A percentile compares a stretch with the other conserved stretches of the same genome.
Conservation (phyloP, 92 coral and sea anemone species). For the Palythoa heliodiscus region DNA sequence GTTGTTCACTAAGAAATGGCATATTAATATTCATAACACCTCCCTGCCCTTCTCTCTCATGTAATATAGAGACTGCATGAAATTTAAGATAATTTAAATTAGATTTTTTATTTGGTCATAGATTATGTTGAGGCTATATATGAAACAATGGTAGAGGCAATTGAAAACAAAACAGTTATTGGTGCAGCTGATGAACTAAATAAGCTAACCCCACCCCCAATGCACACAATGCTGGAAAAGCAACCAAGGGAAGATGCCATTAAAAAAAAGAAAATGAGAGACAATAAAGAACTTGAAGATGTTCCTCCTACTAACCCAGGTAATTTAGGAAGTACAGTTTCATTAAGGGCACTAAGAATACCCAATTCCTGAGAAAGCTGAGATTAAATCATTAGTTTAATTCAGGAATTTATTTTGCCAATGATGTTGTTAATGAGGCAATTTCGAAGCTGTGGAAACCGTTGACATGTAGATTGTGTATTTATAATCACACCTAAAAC, state of each 20-base stretch:
- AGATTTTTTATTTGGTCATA: neutral
- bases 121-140: conserved; percentile 56
- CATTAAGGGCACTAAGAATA: too few relatives aligned
- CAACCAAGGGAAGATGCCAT: conserved; percentile 54
- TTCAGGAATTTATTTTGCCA: too few relatives aligned
- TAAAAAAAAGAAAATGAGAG: conserved; percentile 37
- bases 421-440: too few relatives aligned
- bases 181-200: conserved; percentile 44
- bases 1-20: neutral
- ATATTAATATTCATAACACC: too few relatives aligned
- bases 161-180: conserved; percentile 9
- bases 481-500: too few relatives aligned
- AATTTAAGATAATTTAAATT: too few relatives aligned
- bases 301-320: conserved; percentile 62
- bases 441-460: too few relatives aligned
- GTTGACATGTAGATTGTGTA: too few relatives aligned
- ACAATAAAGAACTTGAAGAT: conserved; percentile 45
- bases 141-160: conserved; percentile 49
- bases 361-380: too few relatives aligned
- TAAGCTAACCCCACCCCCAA: conserved; percentile 58
- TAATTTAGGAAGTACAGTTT: neutral
- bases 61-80: neutral
- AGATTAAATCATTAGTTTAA: too few relatives aligned
- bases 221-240: conserved; percentile 61
- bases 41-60: too few relatives aligned